Evolutionary conservation across 2,113 vertebrate species (phyloP).

Genomic region (Petromus typicus): DNA sequence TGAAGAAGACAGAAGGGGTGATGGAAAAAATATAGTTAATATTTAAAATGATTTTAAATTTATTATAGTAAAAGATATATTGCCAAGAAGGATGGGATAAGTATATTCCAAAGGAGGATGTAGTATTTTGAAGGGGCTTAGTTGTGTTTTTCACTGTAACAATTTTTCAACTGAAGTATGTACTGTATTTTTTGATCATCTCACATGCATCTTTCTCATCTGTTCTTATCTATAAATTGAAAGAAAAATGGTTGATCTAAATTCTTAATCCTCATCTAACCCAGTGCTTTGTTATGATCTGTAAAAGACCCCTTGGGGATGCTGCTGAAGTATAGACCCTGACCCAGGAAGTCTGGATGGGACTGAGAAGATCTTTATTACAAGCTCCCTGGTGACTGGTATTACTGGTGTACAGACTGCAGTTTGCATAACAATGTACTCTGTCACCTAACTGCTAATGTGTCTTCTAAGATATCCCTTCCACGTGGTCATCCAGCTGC

Average conservation of each 20-base stretch:
- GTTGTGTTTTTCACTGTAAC: neutral
- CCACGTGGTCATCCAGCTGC: too few relatives aligned
- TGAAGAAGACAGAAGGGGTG: neutral
- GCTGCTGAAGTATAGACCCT: neutral
- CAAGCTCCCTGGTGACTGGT: neutral
- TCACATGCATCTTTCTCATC: neutral
- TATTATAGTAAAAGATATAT: neutral
- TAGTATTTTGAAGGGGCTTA: neutral
- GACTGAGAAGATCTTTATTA: neutral
- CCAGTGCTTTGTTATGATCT: neutral
- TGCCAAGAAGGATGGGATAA: neutral
- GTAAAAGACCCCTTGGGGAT: neutral
- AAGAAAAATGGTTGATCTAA: neutral
- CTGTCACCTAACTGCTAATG: too few relatives aligned
- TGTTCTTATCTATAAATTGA: neutral
- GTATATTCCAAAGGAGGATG: neutral
- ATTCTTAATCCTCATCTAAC: neutral
- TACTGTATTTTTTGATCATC: neutral
- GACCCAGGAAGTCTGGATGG: neutral
- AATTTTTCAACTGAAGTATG: neutral
- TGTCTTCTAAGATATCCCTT: neutral
- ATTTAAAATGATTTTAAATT: neutral
- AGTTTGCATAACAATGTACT: neutral
- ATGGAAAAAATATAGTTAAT: neutral
- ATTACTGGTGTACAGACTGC: neutral